Conservation (phyloP, 1,140 invertebrate genomes). For the Zaprionus nigranus region DNA sequence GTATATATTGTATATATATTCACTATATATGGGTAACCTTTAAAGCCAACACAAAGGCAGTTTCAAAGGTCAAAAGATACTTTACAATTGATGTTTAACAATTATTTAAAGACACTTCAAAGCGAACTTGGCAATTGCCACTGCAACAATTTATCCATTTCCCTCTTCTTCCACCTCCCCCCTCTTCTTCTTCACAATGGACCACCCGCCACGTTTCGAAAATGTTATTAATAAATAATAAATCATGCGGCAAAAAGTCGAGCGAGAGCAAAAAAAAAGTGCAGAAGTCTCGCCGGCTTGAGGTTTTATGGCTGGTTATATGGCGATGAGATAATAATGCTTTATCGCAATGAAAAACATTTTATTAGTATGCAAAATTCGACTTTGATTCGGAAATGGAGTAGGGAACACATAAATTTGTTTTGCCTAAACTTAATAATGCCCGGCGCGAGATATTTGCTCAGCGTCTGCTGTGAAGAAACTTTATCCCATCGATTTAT, state of each 20-base stretch:
- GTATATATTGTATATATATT: slow-evolving; percentile 12
- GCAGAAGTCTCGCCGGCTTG: slow-evolving; percentile 33
- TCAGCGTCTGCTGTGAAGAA: not conserved
- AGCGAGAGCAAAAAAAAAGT: slow-evolving; percentile 16
- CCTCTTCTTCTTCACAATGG: not conserved
- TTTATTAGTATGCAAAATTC: slow-evolving; percentile 54
- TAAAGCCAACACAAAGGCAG: slow-evolving; percentile 14
- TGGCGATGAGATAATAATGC: slow-evolving; percentile 52
- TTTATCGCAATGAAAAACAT: slow-evolving; percentile 62
- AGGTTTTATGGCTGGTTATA: slow-evolving; percentile 53
- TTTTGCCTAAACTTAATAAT: slow-evolving; percentile 46
- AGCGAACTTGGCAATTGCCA: slow-evolving; percentile 37
- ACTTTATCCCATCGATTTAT: slow-evolving; percentile 43
- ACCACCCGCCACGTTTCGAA: slow-evolving; percentile 15
- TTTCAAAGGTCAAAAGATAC: slow-evolving; percentile 60
- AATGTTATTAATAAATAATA: slow-evolving; percentile 75
- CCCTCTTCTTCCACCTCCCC: not conserved
- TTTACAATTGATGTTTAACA: slow-evolving; percentile 29
- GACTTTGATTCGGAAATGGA: slow-evolving; percentile 22
- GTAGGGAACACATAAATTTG: slow-evolving; percentile 50
- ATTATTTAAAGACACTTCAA: slow-evolving; percentile 22
- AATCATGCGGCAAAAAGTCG: slow-evolving; percentile 61
- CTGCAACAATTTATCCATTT: slow-evolving; percentile 49
- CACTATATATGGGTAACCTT: slow-evolving; percentile 30
- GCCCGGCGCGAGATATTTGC: slow-evolving; percentile 16